These are phyloP conservation scores for Drosophila fungiperda DNA, from an alignment of 2,888 invertebrate genomes.

Conservation along the genomic window DNA sequence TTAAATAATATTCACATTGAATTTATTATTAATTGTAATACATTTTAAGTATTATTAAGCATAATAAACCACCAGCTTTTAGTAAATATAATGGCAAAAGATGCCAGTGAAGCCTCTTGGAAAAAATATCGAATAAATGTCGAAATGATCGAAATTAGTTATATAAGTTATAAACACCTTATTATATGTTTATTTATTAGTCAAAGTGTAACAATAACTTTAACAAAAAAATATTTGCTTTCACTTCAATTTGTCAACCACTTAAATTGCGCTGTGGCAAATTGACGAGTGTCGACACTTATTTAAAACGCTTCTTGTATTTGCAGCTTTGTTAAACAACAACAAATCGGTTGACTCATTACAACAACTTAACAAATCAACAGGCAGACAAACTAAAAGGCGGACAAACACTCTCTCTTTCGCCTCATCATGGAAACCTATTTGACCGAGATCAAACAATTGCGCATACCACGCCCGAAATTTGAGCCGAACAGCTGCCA, in stretches of 20 bases:
- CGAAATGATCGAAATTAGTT: not conserved
- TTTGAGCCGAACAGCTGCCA: conserved; percentile 86
- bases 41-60: not conserved
- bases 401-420: conserved; percentile 33
- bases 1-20: not conserved
- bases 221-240: not conserved
- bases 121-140: not conserved
- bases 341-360: conserved; percentile 64
- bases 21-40: not conserved
- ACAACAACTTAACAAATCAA: conserved; percentile 64
- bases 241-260: conserved; percentile 23
- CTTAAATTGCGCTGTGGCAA: conserved; percentile 7
- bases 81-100: no score
- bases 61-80: not conserved
- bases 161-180: not conserved
- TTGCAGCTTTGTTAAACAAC: conserved; percentile 62
- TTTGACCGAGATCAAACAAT: conserved; percentile 93
- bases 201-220: not conserved
- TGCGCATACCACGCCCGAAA: conserved; percentile 93
- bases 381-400: conserved; percentile 67
- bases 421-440: conserved; percentile 90
- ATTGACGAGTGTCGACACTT: conserved; percentile 9
- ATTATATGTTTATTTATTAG: not conserved
- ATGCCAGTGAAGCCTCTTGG: not conserved
- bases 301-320: conserved; percentile 14